Evolutionary conservation across 2,888 invertebrate genomes (phyloP), one percentile per base, ranked within the genome.

Genomic region (Tenodera sinensis): DNA sequence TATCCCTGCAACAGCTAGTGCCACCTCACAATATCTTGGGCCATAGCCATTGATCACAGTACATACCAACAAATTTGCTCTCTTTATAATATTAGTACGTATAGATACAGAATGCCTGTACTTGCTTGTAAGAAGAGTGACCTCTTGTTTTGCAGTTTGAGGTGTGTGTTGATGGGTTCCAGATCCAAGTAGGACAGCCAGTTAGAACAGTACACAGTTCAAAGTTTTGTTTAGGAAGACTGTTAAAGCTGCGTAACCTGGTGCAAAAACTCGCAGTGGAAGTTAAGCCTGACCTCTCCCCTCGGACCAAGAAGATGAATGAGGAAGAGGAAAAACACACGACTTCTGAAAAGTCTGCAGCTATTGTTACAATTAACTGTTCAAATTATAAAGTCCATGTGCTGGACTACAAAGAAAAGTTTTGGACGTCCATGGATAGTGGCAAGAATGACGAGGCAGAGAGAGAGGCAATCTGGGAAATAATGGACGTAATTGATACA

Each of bases 201-300:
- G 93, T 96, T 89, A 91, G 93, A 83, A 94, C 93, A 91, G 93
- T 96, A 20, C 93, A 94, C 91, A 95, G 95, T 92, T 96, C 96
- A 3, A 95, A 95, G 92, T 96, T 96, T 92, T 93, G 93, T 88
- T 88, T 91, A 12, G 91, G 91, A 6, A 90, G 87, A 84, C 89
- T 93, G 30, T 89, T 93, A 3, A 92, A 92, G 88, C 91, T 92
- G 88, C 91, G 91, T 88, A 92, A 92, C 85, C 90, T 89, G 85
- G 91, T 88, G 8, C 47, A 81, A 7, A 83, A 88, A 7, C 25
- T 90, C 9, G 89, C 88, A 28, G 15, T 28, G 81, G 20, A 27
- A 6, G 3, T 71, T 20, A n/a, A 86, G n/a, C 14, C 54, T 20
- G 47, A 54, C 9, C 9, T 28, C 47, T 28, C 9, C 28, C 30